Conservation (phyloP, 2,113 vertebrate species). For the Otis tarda region DNA sequence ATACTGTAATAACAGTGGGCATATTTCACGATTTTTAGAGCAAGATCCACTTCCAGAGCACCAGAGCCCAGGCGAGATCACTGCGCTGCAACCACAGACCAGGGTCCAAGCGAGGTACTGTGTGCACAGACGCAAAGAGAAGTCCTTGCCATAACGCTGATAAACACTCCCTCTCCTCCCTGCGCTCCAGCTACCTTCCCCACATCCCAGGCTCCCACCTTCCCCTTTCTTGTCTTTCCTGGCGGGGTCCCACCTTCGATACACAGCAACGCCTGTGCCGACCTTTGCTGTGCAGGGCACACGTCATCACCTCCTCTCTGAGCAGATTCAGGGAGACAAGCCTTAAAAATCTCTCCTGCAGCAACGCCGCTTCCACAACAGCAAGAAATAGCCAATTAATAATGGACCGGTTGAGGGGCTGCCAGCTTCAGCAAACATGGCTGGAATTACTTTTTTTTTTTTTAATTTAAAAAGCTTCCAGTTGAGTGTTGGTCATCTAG, state of each 20-base stretch:
- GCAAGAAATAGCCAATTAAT: background rate
- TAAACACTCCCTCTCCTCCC: background rate
- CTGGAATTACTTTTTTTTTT: background rate
- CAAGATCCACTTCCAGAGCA: background rate
- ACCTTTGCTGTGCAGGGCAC: accelerated
- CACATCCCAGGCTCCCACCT: background rate
- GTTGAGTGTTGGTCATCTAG: background rate
- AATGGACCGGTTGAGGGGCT: background rate
- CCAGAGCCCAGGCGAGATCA: background rate
- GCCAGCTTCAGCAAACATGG: background rate
- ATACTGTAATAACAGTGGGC: background rate
- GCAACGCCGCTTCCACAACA: background rate
- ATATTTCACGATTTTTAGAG: background rate
- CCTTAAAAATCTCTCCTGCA: background rate
- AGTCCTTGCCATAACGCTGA: accelerated
- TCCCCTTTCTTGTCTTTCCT: background rate
- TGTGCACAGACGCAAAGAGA: accelerated
- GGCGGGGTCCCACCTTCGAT: accelerated
- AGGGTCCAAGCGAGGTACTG: background rate
- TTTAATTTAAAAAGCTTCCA: background rate
- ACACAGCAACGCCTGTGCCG: accelerated
- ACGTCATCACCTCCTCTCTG: accelerated
- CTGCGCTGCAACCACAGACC: accelerated
- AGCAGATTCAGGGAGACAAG: background rate
- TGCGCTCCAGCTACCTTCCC: accelerated